Percentiles rank a stretch among this genome's conserved stretches.
Evolutionary conservation across 2,888 invertebrate genomes (phyloP).

Genomic region (Lithophane socia): DNA sequence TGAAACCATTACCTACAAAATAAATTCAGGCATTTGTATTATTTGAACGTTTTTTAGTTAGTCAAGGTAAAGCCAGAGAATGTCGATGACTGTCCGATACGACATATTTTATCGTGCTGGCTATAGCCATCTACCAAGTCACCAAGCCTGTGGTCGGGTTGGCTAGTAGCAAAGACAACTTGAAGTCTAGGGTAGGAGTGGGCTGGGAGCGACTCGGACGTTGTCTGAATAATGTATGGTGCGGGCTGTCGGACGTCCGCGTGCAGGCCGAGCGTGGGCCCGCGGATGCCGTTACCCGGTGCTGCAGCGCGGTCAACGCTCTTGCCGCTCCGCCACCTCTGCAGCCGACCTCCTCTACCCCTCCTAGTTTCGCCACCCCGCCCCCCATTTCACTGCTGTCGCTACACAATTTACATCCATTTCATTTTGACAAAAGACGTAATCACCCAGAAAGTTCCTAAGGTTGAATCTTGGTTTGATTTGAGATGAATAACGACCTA

Average conservation of each 20-base stretch:
- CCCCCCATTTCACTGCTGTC: slow-evolving; percentile 27
- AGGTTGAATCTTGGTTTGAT: background rate
- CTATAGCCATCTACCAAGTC: background rate
- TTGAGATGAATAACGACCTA: background rate
- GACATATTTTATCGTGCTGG: background rate
- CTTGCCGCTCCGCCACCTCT: slow-evolving; percentile 84
- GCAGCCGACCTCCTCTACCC: slow-evolving; percentile 67
- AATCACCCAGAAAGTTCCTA: background rate
- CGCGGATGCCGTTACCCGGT: slow-evolving; percentile 81
- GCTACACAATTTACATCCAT: background rate
- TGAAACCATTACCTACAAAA: slow-evolving; percentile 8
- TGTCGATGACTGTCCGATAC: background rate
- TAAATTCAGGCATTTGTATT: background rate
- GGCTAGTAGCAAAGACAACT: background rate
- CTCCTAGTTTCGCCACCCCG: slow-evolving; percentile 49
- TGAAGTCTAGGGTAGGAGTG: background rate
- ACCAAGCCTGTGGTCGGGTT: background rate
- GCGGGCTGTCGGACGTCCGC: slow-evolving; percentile 63
- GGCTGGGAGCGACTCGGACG: slow-evolving; percentile 5
- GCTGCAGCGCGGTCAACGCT: slow-evolving; percentile 82
- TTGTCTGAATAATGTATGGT: slow-evolving; percentile 50
- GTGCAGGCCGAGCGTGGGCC: slow-evolving; percentile 73
- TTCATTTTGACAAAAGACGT: background rate
- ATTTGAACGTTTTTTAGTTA: background rate
- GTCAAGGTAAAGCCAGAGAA: slow-evolving; percentile 1